A percentile compares a stretch with the other conserved stretches of the same genome.
phyloP scores from a whole-genome alignment of 2,113 vertebrate genomes.

The Parus major region DNA sequence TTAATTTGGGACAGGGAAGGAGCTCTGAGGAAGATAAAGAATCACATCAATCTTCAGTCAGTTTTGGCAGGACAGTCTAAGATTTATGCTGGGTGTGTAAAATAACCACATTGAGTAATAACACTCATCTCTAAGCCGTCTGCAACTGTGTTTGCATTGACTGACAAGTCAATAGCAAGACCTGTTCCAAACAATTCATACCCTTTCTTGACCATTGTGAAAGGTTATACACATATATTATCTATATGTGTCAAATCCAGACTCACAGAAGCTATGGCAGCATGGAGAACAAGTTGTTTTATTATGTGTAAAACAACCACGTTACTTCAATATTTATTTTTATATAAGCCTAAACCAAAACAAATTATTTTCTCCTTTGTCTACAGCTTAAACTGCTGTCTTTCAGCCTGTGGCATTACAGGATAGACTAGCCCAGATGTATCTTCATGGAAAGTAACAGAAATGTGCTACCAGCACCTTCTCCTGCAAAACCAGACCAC shows the following conservation, averaged over 20 bases:
- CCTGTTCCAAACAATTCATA: background rate
- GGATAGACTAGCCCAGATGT: background rate
- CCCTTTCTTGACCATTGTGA: background rate
- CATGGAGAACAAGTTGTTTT: background rate
- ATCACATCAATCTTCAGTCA: background rate
- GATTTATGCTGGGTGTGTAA: background rate
- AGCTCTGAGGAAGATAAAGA: background rate
- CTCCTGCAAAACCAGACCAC: background rate
- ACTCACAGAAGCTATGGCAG: background rate
- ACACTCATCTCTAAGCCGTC: background rate
- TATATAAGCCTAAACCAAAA: background rate
- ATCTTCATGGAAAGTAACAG: background rate
- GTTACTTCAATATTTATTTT: background rate
- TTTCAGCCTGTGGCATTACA: background rate
- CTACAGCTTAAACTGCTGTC: background rate
- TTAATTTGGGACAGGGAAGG: background rate
- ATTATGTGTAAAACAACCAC: background rate
- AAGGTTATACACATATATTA: background rate
- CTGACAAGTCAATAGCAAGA: constrained; percentile 11
- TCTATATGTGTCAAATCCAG: background rate
- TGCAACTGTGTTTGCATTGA: background rate
- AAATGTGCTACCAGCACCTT: background rate
- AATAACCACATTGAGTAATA: background rate
- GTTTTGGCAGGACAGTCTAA: background rate
- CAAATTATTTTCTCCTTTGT: background rate